A percentile compares a stretch with the other conserved stretches of the same genome.
Evolutionary conservation across 2,113 vertebrate species (phyloP).

Genomic region (Macquaria australasica): DNA sequence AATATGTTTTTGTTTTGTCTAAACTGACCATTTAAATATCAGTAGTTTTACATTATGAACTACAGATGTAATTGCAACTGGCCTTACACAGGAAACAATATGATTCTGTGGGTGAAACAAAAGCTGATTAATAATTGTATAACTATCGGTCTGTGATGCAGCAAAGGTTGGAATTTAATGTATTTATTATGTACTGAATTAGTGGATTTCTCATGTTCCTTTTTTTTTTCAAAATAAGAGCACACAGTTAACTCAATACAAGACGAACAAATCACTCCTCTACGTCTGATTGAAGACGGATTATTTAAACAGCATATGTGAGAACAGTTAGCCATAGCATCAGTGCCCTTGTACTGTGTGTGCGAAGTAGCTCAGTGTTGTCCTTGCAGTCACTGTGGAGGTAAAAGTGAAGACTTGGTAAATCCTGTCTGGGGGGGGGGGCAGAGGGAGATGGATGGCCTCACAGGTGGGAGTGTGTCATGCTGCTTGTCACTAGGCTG

Average conservation of each 20-base stretch:
- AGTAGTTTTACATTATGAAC: not conserved
- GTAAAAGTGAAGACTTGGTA: constrained; percentile 15
- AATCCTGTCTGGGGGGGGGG: constrained; percentile 6
- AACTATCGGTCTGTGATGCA: not conserved
- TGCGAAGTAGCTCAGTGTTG: constrained; percentile 3
- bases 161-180: not conserved
- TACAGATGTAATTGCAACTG: not conserved
- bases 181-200: not conserved
- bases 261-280: not conserved
- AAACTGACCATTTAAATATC: not conserved
- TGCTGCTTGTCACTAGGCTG: constrained; percentile 66
- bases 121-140: not conserved
- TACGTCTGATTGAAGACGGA: constrained; percentile 4
- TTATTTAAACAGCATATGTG: constrained; percentile 7
- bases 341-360: not conserved
- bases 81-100: not conserved
- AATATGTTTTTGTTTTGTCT: constrained; percentile 5
- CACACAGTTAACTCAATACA: not conserved
- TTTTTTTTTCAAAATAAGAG: constrained; percentile 18
- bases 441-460: constrained; percentile 57
- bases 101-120: not conserved
- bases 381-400: constrained; percentile 7
- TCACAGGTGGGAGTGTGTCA: constrained; percentile 79
- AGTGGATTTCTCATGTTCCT: not conserved
- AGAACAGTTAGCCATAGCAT: not conserved